These are phyloP conservation scores for Laticauda laticaudata DNA, from an alignment of 2,113 vertebrate genomes.

Conservation along the genomic window DNA sequence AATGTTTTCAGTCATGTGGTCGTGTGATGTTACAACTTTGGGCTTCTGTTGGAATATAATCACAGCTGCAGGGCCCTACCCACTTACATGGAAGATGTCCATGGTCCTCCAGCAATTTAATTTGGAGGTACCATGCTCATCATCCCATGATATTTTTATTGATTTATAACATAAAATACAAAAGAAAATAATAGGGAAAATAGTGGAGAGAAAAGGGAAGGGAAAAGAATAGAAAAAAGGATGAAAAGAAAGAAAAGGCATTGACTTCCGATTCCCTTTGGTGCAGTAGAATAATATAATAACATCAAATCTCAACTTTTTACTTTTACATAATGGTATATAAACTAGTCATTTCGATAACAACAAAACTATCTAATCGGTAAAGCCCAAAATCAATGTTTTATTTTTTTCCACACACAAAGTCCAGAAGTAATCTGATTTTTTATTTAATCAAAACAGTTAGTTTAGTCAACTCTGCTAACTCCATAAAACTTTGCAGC, in stretches of 20 bases:
- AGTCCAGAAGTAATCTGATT: neutral
- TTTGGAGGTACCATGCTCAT: neutral
- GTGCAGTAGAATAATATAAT: neutral
- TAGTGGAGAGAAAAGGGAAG: neutral
- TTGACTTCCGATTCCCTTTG: neutral
- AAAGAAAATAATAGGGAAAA: neutral
- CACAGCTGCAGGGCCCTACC: neutral
- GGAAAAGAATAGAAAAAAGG: neutral
- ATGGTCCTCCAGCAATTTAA: neutral
- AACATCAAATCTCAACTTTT: neutral
- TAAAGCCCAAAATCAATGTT: neutral
- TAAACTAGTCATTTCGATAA: neutral
- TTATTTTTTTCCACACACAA: neutral
- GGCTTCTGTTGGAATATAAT: neutral
- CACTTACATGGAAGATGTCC: neutral
- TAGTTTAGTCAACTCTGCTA: neutral
- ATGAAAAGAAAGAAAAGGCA: neutral
- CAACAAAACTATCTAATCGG: neutral
- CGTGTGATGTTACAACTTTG: neutral
- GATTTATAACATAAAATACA: neutral
- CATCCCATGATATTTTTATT: neutral
- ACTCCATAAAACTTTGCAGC: neutral
- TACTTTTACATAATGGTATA: neutral
- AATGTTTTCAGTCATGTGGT: neutral
- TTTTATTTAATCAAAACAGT: neutral